Percentiles rank a stretch among this genome's conserved stretches.
phyloP scores from a whole-genome alignment of 2,113 vertebrate genomes.

The Burhinus oedicnemus region DNA sequence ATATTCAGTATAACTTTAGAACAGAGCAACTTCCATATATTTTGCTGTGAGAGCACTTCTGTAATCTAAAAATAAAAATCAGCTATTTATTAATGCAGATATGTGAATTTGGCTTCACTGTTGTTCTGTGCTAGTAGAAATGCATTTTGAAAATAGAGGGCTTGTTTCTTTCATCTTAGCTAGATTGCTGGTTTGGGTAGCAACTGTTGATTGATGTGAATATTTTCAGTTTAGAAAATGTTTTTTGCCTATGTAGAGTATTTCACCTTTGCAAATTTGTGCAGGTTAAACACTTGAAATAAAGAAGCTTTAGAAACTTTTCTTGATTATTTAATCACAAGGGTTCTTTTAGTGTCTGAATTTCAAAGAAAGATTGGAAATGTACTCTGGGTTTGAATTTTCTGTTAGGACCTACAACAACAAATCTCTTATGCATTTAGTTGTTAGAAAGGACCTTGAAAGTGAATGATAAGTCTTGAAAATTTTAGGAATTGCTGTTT shows the following conservation, averaged over 20 bases:
- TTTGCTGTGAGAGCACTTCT: neutral
- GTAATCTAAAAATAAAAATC: neutral
- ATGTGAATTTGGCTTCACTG: neutral
- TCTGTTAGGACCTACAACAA: neutral
- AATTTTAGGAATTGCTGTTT: neutral
- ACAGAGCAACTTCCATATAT: neutral
- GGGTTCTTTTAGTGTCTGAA: neutral
- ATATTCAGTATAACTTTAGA: neutral
- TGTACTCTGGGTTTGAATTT: neutral
- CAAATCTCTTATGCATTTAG: neutral
- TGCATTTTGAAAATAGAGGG: neutral
- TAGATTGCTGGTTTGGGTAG: neutral
- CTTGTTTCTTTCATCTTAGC: neutral
- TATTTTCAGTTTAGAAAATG: neutral
- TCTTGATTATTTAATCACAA: neutral
- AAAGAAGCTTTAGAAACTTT: neutral
- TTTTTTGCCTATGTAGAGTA: neutral
- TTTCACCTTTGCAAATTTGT: neutral
- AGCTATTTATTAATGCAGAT: neutral
- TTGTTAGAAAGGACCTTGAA: neutral
- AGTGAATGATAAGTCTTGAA: neutral
- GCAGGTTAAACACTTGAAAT: neutral
- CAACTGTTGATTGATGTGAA: neutral
- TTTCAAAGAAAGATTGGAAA: neutral
- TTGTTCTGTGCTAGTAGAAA: neutral